Conservation (phyloP, 2,888 invertebrate species). For the Acrobasis suavella region DNA sequence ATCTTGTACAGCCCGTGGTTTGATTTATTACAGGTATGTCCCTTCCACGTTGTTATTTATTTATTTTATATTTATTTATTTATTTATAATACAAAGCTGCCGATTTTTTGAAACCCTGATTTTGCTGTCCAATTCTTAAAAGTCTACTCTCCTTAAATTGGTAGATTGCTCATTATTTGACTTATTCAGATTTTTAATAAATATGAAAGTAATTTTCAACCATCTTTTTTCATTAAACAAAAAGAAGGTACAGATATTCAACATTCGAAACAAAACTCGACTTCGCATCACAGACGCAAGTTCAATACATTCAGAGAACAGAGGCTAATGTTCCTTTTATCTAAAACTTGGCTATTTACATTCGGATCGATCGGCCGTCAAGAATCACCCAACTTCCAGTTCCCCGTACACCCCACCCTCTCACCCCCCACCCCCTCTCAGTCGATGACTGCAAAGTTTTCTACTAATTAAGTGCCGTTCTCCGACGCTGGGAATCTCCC, state of each 20-base stretch:
- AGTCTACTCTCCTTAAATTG: too few relatives aligned
- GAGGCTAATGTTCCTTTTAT: constrained; percentile 28
- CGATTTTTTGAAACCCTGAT: too few relatives aligned
- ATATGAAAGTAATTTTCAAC: too few relatives aligned
- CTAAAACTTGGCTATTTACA: constrained; percentile 33
- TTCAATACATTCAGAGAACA: constrained; percentile 21
- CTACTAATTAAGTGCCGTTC: constrained; percentile 55
- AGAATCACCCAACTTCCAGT: constrained; percentile 22
- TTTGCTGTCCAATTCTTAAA: too few relatives aligned
- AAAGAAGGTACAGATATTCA: not conserved
- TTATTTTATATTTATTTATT: too few relatives aligned
- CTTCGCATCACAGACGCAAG: not conserved
- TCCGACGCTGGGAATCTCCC: constrained; percentile 34
- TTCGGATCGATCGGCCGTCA: constrained; percentile 32
- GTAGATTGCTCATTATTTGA: too few relatives aligned
- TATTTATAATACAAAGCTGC: too few relatives aligned
- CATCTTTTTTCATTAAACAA: too few relatives aligned
- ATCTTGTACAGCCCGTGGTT: too few relatives aligned
- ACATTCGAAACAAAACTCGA: not conserved
- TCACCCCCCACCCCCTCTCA: constrained; percentile 24
- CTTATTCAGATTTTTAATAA: too few relatives aligned
- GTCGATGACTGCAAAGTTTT: constrained; percentile 53
- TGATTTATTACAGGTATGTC: too few relatives aligned
- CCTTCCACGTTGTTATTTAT: too few relatives aligned
- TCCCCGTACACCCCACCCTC: constrained; percentile 12